phyloP scores from a whole-genome alignment of 2,888 invertebrate species.

The Lasioglossum marginatum region DNA sequence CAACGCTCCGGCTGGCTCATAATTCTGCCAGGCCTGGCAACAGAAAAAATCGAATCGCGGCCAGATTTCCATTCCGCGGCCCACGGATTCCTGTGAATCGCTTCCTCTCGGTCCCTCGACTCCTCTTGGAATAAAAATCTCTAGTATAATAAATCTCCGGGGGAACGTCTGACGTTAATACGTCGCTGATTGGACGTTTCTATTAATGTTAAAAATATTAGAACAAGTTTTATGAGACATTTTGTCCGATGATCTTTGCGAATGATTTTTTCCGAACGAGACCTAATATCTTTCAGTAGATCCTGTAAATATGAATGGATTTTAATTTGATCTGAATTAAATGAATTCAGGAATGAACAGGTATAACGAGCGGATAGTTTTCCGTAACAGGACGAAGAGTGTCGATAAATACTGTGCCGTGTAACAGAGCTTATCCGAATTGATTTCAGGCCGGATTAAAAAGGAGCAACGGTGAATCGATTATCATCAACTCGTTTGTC shows the following conservation, averaged over 20 bases:
- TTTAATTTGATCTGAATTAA: no score
- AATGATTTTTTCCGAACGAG: no score
- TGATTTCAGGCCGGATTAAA: conserved; percentile 7
- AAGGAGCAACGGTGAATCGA: background rate
- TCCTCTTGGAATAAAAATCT: background rate
- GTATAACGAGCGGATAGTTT: background rate
- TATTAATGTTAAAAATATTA: background rate
- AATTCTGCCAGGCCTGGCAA: conserved; percentile 58
- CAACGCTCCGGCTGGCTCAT: conserved; percentile 70
- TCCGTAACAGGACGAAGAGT: background rate
- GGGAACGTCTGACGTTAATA: background rate
- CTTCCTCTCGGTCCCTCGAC: conserved; percentile 39
- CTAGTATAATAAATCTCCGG: background rate
- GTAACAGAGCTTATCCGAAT: background rate
- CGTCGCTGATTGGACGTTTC: background rate
- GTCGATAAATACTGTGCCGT: background rate
- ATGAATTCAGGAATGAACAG: background rate
- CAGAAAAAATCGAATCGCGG: conserved; percentile 47
- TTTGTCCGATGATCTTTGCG: no score
- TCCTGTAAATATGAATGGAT: no score
- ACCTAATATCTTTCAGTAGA: no score
- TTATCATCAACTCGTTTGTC: conserved; percentile 36
- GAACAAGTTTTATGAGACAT: no score
- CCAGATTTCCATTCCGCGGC: conserved; percentile 69
- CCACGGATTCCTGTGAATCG: conserved; percentile 65